Evolutionary conservation across 2,113 vertebrate genomes (phyloP).

Genomic region (Gymnorhina tibicen): DNA sequence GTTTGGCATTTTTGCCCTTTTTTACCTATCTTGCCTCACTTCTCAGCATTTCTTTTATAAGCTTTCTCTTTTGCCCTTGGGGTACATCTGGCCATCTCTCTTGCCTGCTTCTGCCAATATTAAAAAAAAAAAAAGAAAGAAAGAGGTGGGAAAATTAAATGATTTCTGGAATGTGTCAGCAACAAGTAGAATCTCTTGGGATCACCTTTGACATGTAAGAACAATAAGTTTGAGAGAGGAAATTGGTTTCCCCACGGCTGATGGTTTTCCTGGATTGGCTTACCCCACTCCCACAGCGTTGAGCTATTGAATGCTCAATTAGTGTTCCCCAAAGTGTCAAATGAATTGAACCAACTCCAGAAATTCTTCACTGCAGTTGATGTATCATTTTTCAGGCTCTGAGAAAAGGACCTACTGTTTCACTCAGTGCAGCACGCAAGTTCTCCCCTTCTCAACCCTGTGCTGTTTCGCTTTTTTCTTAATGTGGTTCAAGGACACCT

Average conservation of each 20-base stretch:
- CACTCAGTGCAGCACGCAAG: neutral
- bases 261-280: slow-evolving; percentile 4
- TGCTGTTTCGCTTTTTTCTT: neutral
- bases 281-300: neutral
- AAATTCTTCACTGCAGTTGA: neutral
- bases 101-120: neutral
- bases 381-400: neutral
- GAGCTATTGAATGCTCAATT: slow-evolving; percentile 20
- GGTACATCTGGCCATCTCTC: neutral
- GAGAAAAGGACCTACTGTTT: neutral
- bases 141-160: neutral
- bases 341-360: neutral
- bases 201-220: neutral
- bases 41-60: neutral
- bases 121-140: neutral
- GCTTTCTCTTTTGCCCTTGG: neutral
- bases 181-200: slow-evolving; percentile 1
- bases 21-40: neutral
- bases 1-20: neutral
- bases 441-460: neutral
- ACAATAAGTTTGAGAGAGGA: slow-evolving; percentile 18
- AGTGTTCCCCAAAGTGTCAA: slow-evolving; percentile 1
- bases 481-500: neutral
- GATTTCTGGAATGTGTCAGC: slow-evolving; percentile 28
- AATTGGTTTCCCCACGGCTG: neutral